Evolutionary conservation across 2,888 invertebrate genomes (phyloP).

Genomic region (Tiliacea aurago): DNA sequence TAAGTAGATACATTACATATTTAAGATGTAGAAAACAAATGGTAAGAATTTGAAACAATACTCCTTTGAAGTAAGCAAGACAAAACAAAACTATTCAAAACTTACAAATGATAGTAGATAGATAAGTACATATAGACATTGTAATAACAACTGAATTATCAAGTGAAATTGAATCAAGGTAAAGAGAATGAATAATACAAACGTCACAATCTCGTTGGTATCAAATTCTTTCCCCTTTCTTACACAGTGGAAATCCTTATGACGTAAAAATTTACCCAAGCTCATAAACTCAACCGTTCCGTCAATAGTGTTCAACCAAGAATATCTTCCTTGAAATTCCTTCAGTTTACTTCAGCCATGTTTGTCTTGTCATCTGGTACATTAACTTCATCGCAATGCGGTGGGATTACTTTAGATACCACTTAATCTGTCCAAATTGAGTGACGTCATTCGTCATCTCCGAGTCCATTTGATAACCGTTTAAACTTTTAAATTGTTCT

Average conservation of each 20-base stretch:
- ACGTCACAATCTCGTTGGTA: not conserved
- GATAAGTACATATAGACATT: too few relatives aligned
- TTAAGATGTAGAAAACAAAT: not conserved
- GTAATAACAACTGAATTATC: not conserved
- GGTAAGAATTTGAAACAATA: not conserved
- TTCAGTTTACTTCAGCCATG: not conserved
- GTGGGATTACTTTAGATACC: slow-evolving; percentile 50
- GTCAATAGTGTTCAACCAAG: not conserved
- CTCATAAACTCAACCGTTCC: not conserved
- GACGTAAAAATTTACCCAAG: slow-evolving; percentile 9
- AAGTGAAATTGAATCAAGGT: not conserved
- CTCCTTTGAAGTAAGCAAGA: not conserved
- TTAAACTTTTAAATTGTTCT: slow-evolving; percentile 44
- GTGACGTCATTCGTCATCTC: slow-evolving; percentile 39
- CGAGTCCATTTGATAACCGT: slow-evolving; percentile 30
- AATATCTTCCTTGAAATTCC: not conserved
- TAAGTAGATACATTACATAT: not conserved
- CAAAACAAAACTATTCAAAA: not conserved
- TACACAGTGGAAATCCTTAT: slow-evolving; percentile 9
- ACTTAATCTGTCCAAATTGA: slow-evolving; percentile 43
- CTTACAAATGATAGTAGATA: not conserved
- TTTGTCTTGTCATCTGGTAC: slow-evolving; percentile 1
- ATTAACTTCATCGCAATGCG: slow-evolving; percentile 35
- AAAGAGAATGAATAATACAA: too few relatives aligned
- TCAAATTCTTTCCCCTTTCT: not conserved